Conservation (phyloP, 2,797 vertebrate species). For the Periophthalmus magnuspinnatus region DNA sequence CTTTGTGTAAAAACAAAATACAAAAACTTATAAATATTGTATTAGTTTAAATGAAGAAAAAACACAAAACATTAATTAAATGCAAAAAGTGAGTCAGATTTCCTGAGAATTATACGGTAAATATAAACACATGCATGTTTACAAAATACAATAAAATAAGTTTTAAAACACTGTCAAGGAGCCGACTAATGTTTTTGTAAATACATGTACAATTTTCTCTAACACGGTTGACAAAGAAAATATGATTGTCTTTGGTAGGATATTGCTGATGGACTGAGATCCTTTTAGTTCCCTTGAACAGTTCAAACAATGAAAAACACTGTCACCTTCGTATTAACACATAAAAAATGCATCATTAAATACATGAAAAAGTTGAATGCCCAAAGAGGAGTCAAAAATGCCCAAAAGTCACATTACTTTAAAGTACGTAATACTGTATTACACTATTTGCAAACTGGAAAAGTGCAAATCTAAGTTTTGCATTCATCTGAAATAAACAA, state of each 20-base stretch:
- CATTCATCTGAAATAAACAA: neutral
- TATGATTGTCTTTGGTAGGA: constrained; percentile 55
- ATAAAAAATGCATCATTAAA: constrained; percentile 18
- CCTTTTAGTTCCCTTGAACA: neutral
- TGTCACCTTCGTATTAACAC: neutral
- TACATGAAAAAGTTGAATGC: constrained; percentile 11
- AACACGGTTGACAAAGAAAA: constrained; percentile 1
- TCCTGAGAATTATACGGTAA: constrained; percentile 70
- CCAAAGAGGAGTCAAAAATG: constrained; percentile 21
- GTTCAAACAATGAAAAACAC: neutral
- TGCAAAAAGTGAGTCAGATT: constrained; percentile 55
- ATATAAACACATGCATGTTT: constrained; percentile 28
- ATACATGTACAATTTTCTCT: constrained; percentile 23
- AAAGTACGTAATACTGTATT: constrained; percentile 64
- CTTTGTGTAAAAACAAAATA: constrained; percentile 51
- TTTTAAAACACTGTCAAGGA: neutral
- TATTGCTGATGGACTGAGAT: constrained; percentile 41
- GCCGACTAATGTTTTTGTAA: constrained; percentile 5
- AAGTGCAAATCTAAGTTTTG: constrained; percentile 22
- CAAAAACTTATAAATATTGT: constrained; percentile 55
- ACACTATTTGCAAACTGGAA: constrained; percentile 55
- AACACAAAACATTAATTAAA: constrained; percentile 51
- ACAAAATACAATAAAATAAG: constrained; percentile 2
- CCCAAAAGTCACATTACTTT: constrained; percentile 40
- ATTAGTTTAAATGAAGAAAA: constrained; percentile 58